Conservation (phyloP, 1,140 invertebrate genomes). For the Bemisia tabaci region DNA sequence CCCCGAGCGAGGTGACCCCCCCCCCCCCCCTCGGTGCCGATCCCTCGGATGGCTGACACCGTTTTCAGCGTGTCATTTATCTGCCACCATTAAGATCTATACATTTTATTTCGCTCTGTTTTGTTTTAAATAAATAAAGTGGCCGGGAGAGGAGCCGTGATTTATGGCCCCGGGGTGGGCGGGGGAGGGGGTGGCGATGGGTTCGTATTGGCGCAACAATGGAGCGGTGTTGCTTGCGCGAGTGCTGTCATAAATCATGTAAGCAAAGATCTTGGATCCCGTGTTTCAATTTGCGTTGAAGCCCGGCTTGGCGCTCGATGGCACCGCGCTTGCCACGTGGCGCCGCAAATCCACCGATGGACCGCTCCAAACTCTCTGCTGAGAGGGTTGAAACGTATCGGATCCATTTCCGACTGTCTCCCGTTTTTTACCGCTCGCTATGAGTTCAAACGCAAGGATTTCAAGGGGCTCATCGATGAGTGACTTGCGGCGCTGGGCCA, state of each 20-base stretch:
- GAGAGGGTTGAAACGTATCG: too few relatives aligned
- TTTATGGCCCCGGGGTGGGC: not conserved
- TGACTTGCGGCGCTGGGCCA: too few relatives aligned
- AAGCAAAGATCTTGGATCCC: not conserved
- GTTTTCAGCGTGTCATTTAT: not conserved
- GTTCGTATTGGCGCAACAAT: not conserved
- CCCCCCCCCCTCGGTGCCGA: not conserved
- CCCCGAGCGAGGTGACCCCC: too few relatives aligned
- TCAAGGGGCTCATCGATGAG: too few relatives aligned
- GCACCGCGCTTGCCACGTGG: too few relatives aligned
- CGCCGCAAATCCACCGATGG: too few relatives aligned
- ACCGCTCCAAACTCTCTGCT: too few relatives aligned
- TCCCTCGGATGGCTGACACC: not conserved
- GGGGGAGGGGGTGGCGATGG: not conserved
- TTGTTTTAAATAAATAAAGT: conserved; percentile 1
- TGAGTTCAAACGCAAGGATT: too few relatives aligned
- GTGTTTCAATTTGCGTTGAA: not conserved
- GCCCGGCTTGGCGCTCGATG: too few relatives aligned
- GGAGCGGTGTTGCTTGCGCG: not conserved
- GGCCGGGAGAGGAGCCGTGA: not conserved
- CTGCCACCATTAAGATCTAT: not conserved
- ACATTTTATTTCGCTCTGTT: not conserved
- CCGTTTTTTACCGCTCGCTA: too few relatives aligned
- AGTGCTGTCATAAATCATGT: not conserved
- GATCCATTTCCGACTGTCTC: too few relatives aligned